Evolutionary conservation across 2,888 invertebrate species (phyloP), one percentile per base, ranked within the genome.

Genomic region (Hofmannophila pseudospretella): DNA sequence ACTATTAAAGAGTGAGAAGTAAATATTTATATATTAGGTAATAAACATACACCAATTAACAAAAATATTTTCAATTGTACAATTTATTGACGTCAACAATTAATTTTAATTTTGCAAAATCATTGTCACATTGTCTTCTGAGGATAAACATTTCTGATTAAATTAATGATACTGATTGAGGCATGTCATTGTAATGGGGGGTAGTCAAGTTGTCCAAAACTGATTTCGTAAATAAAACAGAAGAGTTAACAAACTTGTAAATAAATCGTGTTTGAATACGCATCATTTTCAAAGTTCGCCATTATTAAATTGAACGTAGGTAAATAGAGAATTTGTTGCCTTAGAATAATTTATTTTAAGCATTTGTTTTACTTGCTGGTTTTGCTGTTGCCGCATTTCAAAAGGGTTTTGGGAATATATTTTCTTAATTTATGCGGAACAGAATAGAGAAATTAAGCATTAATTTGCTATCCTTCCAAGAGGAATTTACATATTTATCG

Each of bases 401-500:
- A 67, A 74, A 68, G 62, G 68, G 63, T 56, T 68, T 63, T 44
- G 47, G 51, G 62, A 70, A 77, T 76, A 70, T 62, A 74, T 76
- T 78, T 70, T 58, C 47, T 31, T 55, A 77, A 76, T 74, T 75
- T 77, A 78, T 76, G 71, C 73, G 62, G 65, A 73, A 75, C 67
- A 67, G 67, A 76, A 74, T 66, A 67, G 60, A 66, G 64, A 72
- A 73, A 77, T 77, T 77, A 73, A 69, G 68, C 71, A 72, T 75
- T 73, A 78, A 78, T 76, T 77, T 73, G 64, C 59, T 67, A 65
- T 72, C 68, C 69, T 67, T 67, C 62, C 54, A 59, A 58, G 44
- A 46, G 48, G 62, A 70, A 80, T 81, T 80, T 71, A 59, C 77
- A 81, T 81, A 80, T 72, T 78, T 71, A 77, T 78, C 64, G 69